Conservation (phyloP, 2,797 vertebrate genomes). For the Nannoperca australis region DNA sequence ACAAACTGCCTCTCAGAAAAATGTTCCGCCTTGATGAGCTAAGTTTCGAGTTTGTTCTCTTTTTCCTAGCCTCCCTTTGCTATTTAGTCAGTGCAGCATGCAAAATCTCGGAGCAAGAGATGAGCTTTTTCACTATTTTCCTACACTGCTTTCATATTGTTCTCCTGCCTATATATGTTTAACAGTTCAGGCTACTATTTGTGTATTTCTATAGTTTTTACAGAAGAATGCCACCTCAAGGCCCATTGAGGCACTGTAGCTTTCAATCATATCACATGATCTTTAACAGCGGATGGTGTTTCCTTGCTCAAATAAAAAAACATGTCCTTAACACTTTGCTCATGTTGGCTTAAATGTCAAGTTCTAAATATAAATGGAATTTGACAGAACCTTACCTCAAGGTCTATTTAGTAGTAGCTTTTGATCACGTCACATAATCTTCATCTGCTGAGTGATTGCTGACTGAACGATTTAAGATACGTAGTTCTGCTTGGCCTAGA, state of each 20-base stretch:
- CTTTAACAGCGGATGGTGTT: neutral
- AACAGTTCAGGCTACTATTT: neutral
- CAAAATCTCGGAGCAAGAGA: constrained; percentile 18
- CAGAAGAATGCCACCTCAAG: neutral
- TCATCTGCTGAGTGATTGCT: neutral
- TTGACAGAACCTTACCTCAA: neutral
- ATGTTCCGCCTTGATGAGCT: constrained; percentile 27
- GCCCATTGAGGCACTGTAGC: neutral
- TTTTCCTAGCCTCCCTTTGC: constrained; percentile 28
- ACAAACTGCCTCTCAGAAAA: constrained; percentile 25
- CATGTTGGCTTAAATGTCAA: neutral
- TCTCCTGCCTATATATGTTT: neutral
- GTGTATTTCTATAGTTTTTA: constrained; percentile 5
- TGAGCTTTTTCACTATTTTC: neutral
- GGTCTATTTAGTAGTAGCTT: neutral
- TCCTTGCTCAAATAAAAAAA: neutral
- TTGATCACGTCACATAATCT: neutral
- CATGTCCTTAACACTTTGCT: too few species aligned
- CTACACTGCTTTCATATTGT: neutral
- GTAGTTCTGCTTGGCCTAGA: neutral
- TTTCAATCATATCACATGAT: neutral
- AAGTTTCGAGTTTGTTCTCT: constrained; percentile 9
- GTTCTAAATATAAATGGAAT: too few species aligned
- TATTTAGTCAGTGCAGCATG: constrained; percentile 40
- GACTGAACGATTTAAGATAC: neutral